These are phyloP conservation scores for Steinernema hermaphroditum DNA, from an alignment of 2,888 invertebrate genomes.

Conservation along the genomic window DNA sequence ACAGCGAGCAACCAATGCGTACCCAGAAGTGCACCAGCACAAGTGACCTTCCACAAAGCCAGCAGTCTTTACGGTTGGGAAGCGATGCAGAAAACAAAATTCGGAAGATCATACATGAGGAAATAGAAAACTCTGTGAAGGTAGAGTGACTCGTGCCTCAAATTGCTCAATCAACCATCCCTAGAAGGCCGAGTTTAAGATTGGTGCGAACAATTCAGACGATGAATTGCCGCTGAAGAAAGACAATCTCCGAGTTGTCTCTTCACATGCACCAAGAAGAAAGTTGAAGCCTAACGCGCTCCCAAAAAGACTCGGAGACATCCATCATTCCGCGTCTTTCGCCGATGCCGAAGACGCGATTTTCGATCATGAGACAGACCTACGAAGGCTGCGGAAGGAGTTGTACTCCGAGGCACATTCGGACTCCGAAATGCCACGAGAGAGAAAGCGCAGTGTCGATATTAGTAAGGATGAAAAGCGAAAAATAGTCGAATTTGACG, in stretches of 20 bases:
- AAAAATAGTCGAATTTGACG: conserved; percentile 30
- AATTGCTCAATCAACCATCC: neutral
- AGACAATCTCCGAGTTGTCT: neutral
- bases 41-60: conserved; percentile 41
- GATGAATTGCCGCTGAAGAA: conserved; percentile 1
- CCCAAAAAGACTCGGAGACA: no score
- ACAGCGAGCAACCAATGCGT: neutral
- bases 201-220: no score
- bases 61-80: conserved; percentile 4
- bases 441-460: neutral
- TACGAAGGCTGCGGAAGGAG: neutral
- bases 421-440: conserved; percentile 4
- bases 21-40: conserved; percentile 39
- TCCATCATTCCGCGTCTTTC: neutral
- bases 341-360: conserved; percentile 22
- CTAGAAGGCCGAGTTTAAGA: no score
- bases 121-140: neutral
- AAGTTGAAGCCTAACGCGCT: neutral
- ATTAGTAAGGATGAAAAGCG: neutral
- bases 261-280: conserved; percentile 8
- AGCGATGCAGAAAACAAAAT: conserved; percentile 1
- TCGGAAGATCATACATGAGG: conserved; percentile 16
- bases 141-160: neutral
- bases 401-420: neutral
- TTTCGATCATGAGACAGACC: conserved; percentile 6